Conservation (phyloP, 2,113 vertebrate genomes). For the Neopipo cinnamomea region DNA sequence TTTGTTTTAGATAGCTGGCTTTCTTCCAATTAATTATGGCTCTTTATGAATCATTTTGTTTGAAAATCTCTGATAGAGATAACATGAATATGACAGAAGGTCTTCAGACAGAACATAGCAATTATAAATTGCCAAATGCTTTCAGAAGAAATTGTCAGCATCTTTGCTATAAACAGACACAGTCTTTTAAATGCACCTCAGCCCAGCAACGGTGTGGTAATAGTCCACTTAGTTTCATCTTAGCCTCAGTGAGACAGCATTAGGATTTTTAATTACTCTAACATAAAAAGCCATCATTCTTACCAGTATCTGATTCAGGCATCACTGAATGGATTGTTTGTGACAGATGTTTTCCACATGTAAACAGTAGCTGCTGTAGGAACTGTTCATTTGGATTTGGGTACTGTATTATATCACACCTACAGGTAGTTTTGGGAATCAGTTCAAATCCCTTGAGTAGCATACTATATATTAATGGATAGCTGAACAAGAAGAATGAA, state of each 20-base stretch:
- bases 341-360: not conserved
- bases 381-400: not conserved
- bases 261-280: not conserved
- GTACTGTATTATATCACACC: not conserved
- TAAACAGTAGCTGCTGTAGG: not conserved
- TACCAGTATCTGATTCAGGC: not conserved
- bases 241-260: not conserved
- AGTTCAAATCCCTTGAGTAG: not conserved
- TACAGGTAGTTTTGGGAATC: not conserved
- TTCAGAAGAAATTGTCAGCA: slow-evolving; percentile 5
- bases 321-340: not conserved
- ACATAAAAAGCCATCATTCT: not conserved
- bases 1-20: slow-evolving; percentile 48
- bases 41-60: slow-evolving; percentile 58
- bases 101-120: slow-evolving; percentile 43
- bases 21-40: slow-evolving; percentile 55
- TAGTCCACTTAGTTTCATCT: not conserved
- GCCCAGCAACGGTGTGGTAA: not conserved
- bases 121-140: slow-evolving; percentile 42
- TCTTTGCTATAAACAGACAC: not conserved
- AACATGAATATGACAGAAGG: slow-evolving; percentile 32
- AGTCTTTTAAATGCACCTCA: slow-evolving; percentile 1
- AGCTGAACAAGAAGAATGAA: not conserved
- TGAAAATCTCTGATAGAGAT: slow-evolving; percentile 29
- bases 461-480: not conserved